phyloP scores from a whole-genome alignment of 2,888 invertebrate species.

The Acholoe squamosa region DNA sequence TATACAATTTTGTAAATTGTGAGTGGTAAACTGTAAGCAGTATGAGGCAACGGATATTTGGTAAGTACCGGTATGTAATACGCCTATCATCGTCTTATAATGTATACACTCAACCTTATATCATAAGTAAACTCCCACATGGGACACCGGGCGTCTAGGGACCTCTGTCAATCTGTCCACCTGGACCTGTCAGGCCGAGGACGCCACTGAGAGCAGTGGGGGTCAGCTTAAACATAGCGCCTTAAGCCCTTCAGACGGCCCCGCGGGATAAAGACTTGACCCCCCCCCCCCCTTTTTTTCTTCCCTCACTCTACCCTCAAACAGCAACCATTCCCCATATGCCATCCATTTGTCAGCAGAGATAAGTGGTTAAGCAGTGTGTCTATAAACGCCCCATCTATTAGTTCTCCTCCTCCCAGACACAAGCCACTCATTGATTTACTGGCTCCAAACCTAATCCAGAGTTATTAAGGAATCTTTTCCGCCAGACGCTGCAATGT shows the following conservation, averaged over 20 bases:
- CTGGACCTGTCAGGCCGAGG: neutral
- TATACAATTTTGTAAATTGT: too few relatives aligned
- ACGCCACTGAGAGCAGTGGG: neutral
- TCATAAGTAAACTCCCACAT: neutral
- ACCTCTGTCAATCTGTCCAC: neutral
- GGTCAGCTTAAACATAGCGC: neutral
- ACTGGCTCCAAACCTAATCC: neutral
- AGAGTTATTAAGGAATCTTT: neutral
- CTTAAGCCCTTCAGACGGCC: neutral
- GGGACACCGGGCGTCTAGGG: neutral
- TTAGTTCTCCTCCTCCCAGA: neutral
- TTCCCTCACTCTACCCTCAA: neutral
- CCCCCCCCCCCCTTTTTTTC: neutral
- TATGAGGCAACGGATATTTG: too few relatives aligned
- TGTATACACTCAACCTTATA: too few relatives aligned
- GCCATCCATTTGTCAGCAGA: neutral
- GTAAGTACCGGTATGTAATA: too few relatives aligned
- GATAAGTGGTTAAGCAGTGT: neutral
- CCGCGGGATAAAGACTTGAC: neutral
- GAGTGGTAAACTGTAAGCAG: too few relatives aligned
- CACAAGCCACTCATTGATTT: constrained; percentile 24
- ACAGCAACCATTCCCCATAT: neutral
- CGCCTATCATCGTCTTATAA: too few relatives aligned
- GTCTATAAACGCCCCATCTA: neutral
- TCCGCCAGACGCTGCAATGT: neutral